Percentiles rank a stretch among this genome's conserved stretches.
These are phyloP conservation scores for Drosophila ficusphila DNA, from an alignment of 1,140 invertebrate genomes.

Conservation along the genomic window DNA sequence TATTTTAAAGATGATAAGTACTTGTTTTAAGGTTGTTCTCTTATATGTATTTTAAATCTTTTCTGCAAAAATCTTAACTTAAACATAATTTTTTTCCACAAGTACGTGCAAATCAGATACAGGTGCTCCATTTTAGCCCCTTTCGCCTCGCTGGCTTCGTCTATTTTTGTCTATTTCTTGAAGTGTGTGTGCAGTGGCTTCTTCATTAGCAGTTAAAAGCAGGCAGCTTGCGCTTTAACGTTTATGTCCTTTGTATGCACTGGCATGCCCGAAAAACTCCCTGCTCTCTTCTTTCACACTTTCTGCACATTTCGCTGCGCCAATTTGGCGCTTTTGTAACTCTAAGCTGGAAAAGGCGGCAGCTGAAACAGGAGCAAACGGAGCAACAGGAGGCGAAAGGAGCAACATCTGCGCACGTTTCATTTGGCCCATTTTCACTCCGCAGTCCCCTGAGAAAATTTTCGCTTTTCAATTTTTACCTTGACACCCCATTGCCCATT, in stretches of 20 bases:
- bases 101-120: conserved; percentile 4
- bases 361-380: conserved; percentile 19
- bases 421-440: conserved; percentile 69
- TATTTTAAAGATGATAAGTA: too few relatives aligned
- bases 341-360: conserved; percentile 46
- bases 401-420: conserved; percentile 55
- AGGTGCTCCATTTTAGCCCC: neutral
- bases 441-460: conserved; percentile 38
- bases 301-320: conserved; percentile 37
- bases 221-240: conserved; percentile 33
- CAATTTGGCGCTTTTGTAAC: conserved; percentile 69
- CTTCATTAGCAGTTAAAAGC: conserved; percentile 72
- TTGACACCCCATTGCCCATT: conserved; percentile 59
- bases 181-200: conserved; percentile 19
- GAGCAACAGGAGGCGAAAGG: conserved; percentile 24
- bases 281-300: conserved; percentile 3
- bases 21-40: too few relatives aligned
- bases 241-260: conserved; percentile 41
- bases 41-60: neutral
- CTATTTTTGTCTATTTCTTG: neutral
- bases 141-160: neutral
- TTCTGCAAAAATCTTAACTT: too few relatives aligned
- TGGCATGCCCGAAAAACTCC: neutral
- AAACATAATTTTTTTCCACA: neutral
- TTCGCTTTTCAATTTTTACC: conserved; percentile 76